phyloP scores from a whole-genome alignment of 35 echinoderm and acorn worm species.

The Lytechinus pictus region DNA sequence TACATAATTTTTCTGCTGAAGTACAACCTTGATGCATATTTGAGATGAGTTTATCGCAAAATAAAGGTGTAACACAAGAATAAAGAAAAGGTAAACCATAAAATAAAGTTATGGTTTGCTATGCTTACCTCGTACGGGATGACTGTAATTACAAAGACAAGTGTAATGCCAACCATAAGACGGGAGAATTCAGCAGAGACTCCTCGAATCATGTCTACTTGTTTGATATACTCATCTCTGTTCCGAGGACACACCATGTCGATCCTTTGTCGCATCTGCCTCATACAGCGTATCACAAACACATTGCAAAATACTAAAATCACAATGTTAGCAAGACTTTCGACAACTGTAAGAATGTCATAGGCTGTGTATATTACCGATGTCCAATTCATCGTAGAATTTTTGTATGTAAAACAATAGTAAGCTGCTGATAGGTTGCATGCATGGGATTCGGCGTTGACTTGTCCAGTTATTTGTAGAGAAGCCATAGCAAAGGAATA shows the following conservation, averaged over 20 bases:
- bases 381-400: neutral
- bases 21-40: too few species aligned
- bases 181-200: slow-evolving; percentile 89
- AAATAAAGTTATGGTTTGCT: neutral
- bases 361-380: slow-evolving; percentile 43
- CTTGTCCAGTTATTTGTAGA: slow-evolving; percentile 43
- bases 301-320: slow-evolving; percentile 81
- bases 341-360: slow-evolving; percentile 66
- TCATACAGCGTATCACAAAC: slow-evolving; percentile 74
- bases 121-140: slow-evolving; percentile 78
- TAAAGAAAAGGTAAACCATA: neutral
- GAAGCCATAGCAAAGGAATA: slow-evolving; percentile 63
- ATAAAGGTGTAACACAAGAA: too few species aligned
- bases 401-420: slow-evolving; percentile 6
- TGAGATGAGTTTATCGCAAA: too few species aligned
- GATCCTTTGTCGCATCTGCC: slow-evolving; percentile 62
- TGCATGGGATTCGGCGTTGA: neutral
- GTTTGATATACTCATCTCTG: slow-evolving; percentile 79
- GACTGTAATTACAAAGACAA: slow-evolving; percentile 75
- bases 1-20: too few species aligned
- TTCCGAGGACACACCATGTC: slow-evolving; percentile 81
- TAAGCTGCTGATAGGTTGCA: neutral
- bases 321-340: slow-evolving; percentile 62
- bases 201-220: slow-evolving; percentile 84
- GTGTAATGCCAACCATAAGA: slow-evolving; percentile 87